A percentile compares a stretch with the other conserved stretches of the same genome.
These are phyloP conservation scores for Mirounga angustirostris DNA, from an alignment of 2,113 vertebrate species.

Conservation along the genomic window DNA sequence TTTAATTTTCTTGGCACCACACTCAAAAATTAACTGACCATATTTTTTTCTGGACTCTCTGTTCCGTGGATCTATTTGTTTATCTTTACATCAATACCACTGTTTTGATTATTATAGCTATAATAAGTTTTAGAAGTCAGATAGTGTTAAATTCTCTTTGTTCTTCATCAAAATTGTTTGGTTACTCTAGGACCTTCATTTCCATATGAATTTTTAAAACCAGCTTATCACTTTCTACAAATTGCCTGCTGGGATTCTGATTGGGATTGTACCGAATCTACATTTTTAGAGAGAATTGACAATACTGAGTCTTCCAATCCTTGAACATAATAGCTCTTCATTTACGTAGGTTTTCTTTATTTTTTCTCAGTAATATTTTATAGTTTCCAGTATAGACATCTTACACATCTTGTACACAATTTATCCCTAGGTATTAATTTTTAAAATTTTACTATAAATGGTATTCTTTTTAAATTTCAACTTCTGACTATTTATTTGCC, in stretches of 20 bases:
- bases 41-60: neutral
- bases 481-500: no score
- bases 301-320: neutral
- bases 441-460: neutral
- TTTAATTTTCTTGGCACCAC: neutral
- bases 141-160: neutral
- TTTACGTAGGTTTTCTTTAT: conserved; percentile 7
- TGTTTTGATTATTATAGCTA: neutral
- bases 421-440: neutral
- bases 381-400: neutral
- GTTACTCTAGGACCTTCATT: neutral
- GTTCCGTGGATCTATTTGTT: neutral
- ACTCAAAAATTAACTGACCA: neutral
- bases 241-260: neutral
- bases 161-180: neutral
- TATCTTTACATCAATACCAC: neutral
- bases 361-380: conserved; percentile 27
- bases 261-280: neutral
- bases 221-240: neutral
- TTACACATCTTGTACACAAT: neutral
- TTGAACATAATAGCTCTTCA: neutral
- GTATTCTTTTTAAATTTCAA: neutral
- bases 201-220: conserved; percentile 7
- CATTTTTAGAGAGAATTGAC: neutral
- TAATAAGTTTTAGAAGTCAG: neutral